A percentile compares a stretch with the other conserved stretches of the same genome.
Conservation (phyloP, 35 echinoderm and acorn worm genomes). For the Heliocidaris tuberculata region DNA sequence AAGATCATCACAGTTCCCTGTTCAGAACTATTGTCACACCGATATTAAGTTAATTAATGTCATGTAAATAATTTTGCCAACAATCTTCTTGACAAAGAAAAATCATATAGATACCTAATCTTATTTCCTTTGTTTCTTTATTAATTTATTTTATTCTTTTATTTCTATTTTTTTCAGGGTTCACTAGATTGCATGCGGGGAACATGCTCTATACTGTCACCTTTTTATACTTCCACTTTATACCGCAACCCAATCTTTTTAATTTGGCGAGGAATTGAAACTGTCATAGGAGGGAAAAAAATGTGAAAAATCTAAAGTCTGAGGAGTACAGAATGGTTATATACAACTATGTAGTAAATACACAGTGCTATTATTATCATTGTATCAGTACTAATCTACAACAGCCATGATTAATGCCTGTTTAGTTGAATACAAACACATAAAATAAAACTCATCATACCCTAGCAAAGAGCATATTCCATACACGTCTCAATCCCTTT, state of each 20-base stretch:
- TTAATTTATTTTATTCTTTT: too few species aligned
- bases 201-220: conserved; percentile 17
- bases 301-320: not conserved
- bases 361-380: not conserved
- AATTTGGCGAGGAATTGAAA: conserved; percentile 36
- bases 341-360: not conserved
- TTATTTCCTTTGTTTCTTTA: too few species aligned
- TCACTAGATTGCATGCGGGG: not conserved
- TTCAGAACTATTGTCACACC: too few species aligned
- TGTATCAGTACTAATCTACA: not conserved
- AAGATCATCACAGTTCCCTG: too few species aligned
- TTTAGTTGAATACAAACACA: not conserved
- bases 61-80: too few species aligned
- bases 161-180: not conserved
- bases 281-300: not conserved
- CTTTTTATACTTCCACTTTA: conserved; percentile 46
- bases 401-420: not conserved
- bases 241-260: conserved; percentile 42
- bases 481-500: not conserved
- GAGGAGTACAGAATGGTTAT: not conserved
- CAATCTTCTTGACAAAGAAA: too few species aligned
- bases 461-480: not conserved
- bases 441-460: not conserved
- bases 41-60: too few species aligned
- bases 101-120: too few species aligned